Conservation (phyloP, 2,888 invertebrate species). For the Drosophila subquinaria region DNA sequence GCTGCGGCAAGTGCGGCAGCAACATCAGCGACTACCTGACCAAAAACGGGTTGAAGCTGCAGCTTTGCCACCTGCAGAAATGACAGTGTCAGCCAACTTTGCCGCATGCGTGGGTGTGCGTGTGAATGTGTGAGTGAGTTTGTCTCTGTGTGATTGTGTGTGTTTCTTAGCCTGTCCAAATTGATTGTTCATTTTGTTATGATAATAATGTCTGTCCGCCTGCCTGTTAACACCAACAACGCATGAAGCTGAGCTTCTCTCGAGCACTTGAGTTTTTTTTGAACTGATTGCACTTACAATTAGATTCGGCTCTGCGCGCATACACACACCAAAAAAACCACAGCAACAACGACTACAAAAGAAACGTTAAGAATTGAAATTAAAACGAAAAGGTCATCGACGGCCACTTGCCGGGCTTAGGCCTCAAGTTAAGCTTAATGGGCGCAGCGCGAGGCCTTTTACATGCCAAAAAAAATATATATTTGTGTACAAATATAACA, state of each 20-base stretch:
- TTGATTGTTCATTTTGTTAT: conserved; percentile 60
- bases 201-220: conserved; percentile 60
- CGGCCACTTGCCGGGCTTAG: conserved; percentile 67
- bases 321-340: conserved; percentile 17
- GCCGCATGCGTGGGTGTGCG: conserved; percentile 49
- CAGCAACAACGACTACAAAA: conserved; percentile 26
- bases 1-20: conserved; percentile 5
- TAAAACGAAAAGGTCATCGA: conserved; percentile 75
- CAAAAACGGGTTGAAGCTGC: conserved; percentile 66
- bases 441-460: conserved; percentile 71
- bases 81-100: conserved; percentile 40
- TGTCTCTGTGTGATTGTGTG: conserved; percentile 15
- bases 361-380: conserved; percentile 66
- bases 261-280: conserved; percentile 38
- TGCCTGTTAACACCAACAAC: conserved; percentile 66
- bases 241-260: conserved; percentile 48
- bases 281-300: conserved; percentile 64
- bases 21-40: conserved; percentile 31
- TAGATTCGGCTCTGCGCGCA: conserved; percentile 66
- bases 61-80: conserved; percentile 65
- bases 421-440: conserved; percentile 65
- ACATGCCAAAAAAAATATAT: conserved; percentile 53
- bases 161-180: conserved; percentile 44
- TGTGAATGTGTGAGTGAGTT: conserved; percentile 13
- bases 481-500: conserved; percentile 4